phyloP scores from a whole-genome alignment of 2,888 invertebrate species.

The Patella pellucida region DNA sequence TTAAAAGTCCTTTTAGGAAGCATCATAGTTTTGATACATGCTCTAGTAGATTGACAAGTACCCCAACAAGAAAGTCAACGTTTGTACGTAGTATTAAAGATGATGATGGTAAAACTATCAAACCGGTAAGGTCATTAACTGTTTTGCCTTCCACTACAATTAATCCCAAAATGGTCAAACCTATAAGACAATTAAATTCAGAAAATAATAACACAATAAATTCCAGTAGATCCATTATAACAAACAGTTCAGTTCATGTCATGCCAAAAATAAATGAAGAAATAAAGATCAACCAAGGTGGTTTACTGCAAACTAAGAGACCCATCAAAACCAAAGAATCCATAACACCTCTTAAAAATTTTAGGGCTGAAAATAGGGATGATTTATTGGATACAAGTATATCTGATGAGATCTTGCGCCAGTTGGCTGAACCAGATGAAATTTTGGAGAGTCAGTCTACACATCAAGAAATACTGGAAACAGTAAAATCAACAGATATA shows the following conservation, averaged over 20 bases:
- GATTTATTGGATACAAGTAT: constrained; percentile 48
- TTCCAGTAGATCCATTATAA: background rate
- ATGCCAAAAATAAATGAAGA: background rate
- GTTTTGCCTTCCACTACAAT: background rate
- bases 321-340: background rate
- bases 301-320: too few species aligned
- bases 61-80: background rate
- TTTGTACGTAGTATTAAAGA: background rate
- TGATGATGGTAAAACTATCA: background rate
- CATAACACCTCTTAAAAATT: background rate
- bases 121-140: too few species aligned
- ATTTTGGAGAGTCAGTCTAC: constrained; percentile 46
- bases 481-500: background rate
- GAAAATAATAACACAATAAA: background rate
- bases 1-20: constrained; percentile 32
- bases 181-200: background rate
- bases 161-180: background rate
- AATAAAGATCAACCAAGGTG: background rate
- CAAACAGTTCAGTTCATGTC: background rate
- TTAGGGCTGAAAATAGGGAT: constrained; percentile 20
- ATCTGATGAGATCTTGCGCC: constrained; percentile 53
- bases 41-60: background rate
- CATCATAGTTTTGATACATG: constrained; percentile 37
- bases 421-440: constrained; percentile 54
- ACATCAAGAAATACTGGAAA: background rate